Percentiles rank a stretch among this genome's conserved stretches.
These are phyloP conservation scores for Lamproptera curius DNA, from an alignment of 2,888 invertebrate genomes.

Conservation along the genomic window DNA sequence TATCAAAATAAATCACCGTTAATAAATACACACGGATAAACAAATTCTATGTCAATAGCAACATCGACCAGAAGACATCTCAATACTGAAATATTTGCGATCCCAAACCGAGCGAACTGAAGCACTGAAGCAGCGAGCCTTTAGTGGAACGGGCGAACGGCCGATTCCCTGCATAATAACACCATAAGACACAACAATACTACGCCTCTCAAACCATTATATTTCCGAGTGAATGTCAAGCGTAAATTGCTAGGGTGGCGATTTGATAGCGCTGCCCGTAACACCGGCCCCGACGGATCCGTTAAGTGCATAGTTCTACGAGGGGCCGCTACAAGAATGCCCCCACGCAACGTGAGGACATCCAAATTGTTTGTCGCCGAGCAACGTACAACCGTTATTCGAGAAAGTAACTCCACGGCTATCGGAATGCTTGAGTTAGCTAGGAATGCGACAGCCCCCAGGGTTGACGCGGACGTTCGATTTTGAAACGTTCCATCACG, in stretches of 20 bases:
- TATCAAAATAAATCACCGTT: too few relatives aligned
- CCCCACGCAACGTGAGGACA: constrained; percentile 49
- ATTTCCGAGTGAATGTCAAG: constrained; percentile 19
- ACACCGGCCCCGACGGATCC: constrained; percentile 23
- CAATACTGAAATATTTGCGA: neutral
- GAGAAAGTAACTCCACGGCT: constrained; percentile 46
- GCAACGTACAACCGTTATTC: constrained; percentile 46
- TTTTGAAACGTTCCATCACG: too few relatives aligned
- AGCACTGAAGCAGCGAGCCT: constrained; percentile 2
- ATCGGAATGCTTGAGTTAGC: constrained; percentile 47
- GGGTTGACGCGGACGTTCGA: neutral
- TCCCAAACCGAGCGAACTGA: constrained; percentile 2
- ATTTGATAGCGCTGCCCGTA: constrained; percentile 25
- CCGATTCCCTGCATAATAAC: constrained; percentile 17
- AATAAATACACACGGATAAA: too few relatives aligned
- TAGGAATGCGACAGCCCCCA: constrained; percentile 25
- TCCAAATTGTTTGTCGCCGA: constrained; percentile 55
- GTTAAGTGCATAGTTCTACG: constrained; percentile 51
- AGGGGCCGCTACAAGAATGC: constrained; percentile 49
- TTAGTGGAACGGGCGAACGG: constrained; percentile 8
- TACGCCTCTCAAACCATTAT: constrained; percentile 13
- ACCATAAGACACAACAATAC: constrained; percentile 13
- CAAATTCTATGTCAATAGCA: too few relatives aligned
- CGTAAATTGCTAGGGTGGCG: constrained; percentile 24
- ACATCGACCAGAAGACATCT: too few relatives aligned